phyloP scores from a whole-genome alignment of 2,797 vertebrate genomes.

The Intellagama lesueurii region DNA sequence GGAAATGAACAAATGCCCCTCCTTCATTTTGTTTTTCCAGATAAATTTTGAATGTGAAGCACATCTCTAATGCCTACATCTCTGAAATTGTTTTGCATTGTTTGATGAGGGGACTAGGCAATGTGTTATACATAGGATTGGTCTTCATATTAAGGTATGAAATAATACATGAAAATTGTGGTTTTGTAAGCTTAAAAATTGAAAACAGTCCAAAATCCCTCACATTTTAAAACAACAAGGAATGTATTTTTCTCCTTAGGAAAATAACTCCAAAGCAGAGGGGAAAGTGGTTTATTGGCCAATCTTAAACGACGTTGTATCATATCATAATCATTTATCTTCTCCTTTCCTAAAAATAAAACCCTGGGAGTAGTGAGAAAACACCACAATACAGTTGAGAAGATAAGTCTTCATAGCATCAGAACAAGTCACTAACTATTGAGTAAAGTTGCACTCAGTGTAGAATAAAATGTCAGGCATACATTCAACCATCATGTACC shows the following conservation, averaged over 20 bases:
- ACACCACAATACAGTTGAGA: too few species aligned
- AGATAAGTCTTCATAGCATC: too few species aligned
- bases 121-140: not conserved
- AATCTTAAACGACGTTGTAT: not conserved
- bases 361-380: not conserved
- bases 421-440: not conserved
- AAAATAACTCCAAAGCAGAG: not conserved
- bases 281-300: not conserved
- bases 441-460: too few species aligned
- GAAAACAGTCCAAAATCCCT: not conserved
- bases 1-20: too few species aligned
- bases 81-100: not conserved
- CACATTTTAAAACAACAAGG: not conserved
- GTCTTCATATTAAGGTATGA: too few species aligned
- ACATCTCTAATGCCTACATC: not conserved
- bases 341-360: not conserved
- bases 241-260: not conserved
- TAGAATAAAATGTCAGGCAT: too few species aligned
- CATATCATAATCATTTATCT: not conserved
- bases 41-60: not conserved
- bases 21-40: too few species aligned
- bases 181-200: not conserved
- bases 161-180: not conserved
- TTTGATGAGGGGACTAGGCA: not conserved
- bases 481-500: too few species aligned